phyloP scores from a whole-genome alignment of 2,113 vertebrate species.

The Hippocampus comes region DNA sequence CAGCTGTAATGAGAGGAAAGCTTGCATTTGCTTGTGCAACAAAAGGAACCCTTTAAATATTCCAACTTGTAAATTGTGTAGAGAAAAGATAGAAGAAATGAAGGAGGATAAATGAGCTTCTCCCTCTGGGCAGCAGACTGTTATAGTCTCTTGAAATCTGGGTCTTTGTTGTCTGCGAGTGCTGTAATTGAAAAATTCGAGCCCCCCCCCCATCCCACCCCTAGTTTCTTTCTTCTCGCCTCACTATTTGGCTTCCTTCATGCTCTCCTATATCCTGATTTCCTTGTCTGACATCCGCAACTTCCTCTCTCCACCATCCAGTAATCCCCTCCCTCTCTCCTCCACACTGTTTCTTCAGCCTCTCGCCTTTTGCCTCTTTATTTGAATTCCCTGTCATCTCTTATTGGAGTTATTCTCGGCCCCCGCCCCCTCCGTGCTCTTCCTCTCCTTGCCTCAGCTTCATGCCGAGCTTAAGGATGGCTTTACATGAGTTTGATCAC shows the following conservation, averaged over 20 bases:
- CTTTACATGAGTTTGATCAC: conserved; percentile 54
- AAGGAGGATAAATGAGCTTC: conserved; percentile 64
- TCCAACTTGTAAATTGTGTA: conserved; percentile 57
- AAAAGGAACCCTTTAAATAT: conserved; percentile 63
- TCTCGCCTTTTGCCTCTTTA: conserved; percentile 26
- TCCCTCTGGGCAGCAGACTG: conserved; percentile 63
- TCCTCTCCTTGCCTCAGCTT: conserved; percentile 8
- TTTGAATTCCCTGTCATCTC: conserved; percentile 50
- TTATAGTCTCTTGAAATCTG: conserved; percentile 68
- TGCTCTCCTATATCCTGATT: conserved; percentile 37
- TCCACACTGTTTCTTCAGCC: conserved; percentile 6
- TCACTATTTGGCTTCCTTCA: conserved; percentile 22
- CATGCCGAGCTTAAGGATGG: conserved; percentile 57
- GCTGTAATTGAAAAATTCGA: conserved; percentile 72
- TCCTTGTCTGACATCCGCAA: conserved; percentile 25
- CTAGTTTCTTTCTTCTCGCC: conserved; percentile 34
- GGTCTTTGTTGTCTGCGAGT: conserved; percentile 69
- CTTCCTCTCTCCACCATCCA: conserved; percentile 30
- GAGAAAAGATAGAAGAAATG: conserved; percentile 43
- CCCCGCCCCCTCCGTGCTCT: neutral
- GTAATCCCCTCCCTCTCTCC: conserved; percentile 12
- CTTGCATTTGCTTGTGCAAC: conserved; percentile 45
- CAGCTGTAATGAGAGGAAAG: conserved; percentile 47
- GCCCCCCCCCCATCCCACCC: conserved; percentile 6
- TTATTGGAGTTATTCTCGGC: conserved; percentile 45